Evolutionary conservation across 2,113 vertebrate species (phyloP).

Genomic region (Channa argus): DNA sequence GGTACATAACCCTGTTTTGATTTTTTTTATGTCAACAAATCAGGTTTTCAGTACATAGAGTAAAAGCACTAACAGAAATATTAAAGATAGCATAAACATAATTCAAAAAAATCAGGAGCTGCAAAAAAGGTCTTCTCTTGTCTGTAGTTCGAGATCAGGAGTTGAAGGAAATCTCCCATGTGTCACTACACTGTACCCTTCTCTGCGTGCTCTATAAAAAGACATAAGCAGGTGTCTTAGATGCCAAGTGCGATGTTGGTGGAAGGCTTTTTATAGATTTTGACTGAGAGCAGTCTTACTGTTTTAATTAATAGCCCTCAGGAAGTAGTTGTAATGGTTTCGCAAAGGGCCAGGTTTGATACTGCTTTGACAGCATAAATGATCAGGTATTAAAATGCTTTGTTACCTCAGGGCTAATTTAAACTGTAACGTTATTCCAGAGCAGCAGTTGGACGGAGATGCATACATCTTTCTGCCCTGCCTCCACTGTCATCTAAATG

Average conservation of each 20-base stretch:
- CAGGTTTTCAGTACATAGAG: too few relatives aligned
- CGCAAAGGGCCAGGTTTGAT: constrained; percentile 25
- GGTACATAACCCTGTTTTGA: too few relatives aligned
- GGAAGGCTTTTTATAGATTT: constrained; percentile 73
- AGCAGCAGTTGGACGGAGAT: background rate
- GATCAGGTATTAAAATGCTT: background rate
- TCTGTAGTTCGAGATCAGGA: constrained; percentile 7
- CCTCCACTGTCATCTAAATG: constrained; percentile 23
- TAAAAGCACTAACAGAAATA: too few relatives aligned
- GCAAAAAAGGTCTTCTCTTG: background rate
- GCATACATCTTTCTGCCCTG: background rate
- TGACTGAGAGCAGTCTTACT: constrained; percentile 53
- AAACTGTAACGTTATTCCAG: background rate
- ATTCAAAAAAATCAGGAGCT: background rate
- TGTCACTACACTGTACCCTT: constrained; percentile 11
- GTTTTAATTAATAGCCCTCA: constrained; percentile 55
- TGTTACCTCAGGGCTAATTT: background rate
- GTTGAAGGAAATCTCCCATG: constrained; percentile 20
- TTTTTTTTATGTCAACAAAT: background rate
- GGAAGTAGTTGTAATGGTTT: constrained; percentile 6
- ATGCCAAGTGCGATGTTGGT: constrained; percentile 50
- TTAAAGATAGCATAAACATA: too few relatives aligned
- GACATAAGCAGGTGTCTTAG: constrained; percentile 71
- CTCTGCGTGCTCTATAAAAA: constrained; percentile 69
- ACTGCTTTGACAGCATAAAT: background rate